These are phyloP conservation scores for Prochilodus magdalenae DNA, from an alignment of 2,113 vertebrate genomes.

Conservation along the genomic window DNA sequence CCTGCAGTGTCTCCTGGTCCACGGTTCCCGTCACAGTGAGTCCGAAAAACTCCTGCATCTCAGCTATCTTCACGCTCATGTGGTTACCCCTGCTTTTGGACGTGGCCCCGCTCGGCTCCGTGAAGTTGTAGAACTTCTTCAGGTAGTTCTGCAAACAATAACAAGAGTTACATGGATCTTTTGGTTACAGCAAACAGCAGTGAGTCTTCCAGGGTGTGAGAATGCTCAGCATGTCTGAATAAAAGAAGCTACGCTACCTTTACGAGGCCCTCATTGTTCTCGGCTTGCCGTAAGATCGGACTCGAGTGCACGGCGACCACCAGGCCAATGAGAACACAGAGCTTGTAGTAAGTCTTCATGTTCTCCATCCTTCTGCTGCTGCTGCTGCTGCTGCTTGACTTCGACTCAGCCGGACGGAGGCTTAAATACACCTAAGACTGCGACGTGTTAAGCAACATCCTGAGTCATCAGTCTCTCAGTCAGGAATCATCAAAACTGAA, in stretches of 20 bases:
- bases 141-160: constrained; percentile 54
- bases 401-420: not conserved
- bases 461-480: constrained; percentile 7
- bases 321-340: constrained; percentile 35
- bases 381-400: not conserved
- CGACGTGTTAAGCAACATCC: not conserved
- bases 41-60: constrained; percentile 78
- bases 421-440: constrained; percentile 34
- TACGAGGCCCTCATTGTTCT: constrained; percentile 2
- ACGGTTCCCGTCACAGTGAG: constrained; percentile 75
- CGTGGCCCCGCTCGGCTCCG: not conserved
- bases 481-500: not conserved
- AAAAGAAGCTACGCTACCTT: constrained; percentile 25
- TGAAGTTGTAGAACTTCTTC: constrained; percentile 59
- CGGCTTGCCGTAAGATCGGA: not conserved
- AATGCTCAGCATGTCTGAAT: no score
- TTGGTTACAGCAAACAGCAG: not conserved
- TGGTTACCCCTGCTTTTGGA: not conserved
- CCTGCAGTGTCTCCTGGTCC: constrained; percentile 71
- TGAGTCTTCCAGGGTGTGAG: not conserved
- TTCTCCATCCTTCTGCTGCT: not conserved
- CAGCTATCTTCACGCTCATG: constrained; percentile 68
- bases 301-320: constrained; percentile 25
- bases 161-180: not conserved
- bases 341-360: constrained; percentile 11